phyloP scores from a whole-genome alignment of 2,113 vertebrate species.

The Erythrocercus mccallii region DNA sequence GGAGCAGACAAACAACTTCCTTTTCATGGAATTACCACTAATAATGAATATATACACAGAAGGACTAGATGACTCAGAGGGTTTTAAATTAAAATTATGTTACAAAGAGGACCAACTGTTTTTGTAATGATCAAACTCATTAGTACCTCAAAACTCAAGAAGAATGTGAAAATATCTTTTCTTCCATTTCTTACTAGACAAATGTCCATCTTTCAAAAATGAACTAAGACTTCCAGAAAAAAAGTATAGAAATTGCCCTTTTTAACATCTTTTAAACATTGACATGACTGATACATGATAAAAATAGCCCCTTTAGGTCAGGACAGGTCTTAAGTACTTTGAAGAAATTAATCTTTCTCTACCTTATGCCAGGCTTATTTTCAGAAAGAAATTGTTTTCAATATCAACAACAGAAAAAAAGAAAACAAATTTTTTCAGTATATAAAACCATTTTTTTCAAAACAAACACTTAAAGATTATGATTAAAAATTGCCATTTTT shows the following conservation, averaged over 20 bases:
- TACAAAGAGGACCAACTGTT: not conserved
- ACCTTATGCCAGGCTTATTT: not conserved
- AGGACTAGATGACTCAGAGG: not conserved
- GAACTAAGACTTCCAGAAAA: not conserved
- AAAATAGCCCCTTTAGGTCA: not conserved
- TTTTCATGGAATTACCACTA: not conserved
- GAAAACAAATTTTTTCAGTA: accelerated
- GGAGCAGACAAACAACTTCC: not conserved
- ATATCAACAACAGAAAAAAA: not conserved
- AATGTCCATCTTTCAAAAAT: not conserved
- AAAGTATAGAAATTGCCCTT: not conserved
- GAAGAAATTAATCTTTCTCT: not conserved
- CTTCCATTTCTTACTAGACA: not conserved
- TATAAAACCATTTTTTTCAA: not conserved
- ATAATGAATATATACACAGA: not conserved
- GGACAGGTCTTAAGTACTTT: not conserved
- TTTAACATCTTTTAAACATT: not conserved
- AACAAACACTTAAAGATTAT: not conserved
- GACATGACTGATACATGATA: not conserved
- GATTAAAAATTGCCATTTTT: not conserved
- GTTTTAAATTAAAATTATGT: not conserved
- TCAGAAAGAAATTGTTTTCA: not conserved
- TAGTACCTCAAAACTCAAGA: not conserved
- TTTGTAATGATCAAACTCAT: not conserved
- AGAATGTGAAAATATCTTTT: not conserved